Conservation (phyloP, 2,888 invertebrate genomes). For the Mycalesis mineus region DNA sequence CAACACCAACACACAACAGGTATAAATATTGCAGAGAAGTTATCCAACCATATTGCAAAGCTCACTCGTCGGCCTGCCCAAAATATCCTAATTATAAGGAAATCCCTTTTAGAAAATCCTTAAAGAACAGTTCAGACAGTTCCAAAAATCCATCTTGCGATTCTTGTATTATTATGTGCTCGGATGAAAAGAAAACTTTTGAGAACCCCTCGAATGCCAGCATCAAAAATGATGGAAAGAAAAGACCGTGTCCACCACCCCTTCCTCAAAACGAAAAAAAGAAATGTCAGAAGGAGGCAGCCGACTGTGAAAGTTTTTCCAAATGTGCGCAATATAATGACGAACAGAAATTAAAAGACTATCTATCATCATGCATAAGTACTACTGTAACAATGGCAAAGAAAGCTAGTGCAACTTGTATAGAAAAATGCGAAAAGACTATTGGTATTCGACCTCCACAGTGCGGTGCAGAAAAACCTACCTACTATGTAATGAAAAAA, state of each 20-base stretch:
- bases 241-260: neutral
- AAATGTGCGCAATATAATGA: constrained; percentile 14
- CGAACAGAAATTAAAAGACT: constrained; percentile 18
- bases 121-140: neutral
- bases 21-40: constrained; percentile 48
- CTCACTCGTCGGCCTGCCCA: constrained; percentile 33
- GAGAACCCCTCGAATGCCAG: constrained; percentile 10
- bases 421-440: constrained; percentile 24
- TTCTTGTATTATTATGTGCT: neutral
- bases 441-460: constrained; percentile 30
- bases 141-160: neutral
- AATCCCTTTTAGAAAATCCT: constrained; percentile 1
- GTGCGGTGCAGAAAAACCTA: constrained; percentile 29
- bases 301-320: constrained; percentile 11
- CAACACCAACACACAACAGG: constrained; percentile 22
- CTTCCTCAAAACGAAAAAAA: neutral
- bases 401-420: constrained; percentile 20
- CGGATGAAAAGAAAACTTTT: constrained; percentile 13
- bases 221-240: constrained; percentile 6
- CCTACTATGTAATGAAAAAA: constrained; percentile 30
- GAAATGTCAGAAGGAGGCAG: constrained; percentile 7
- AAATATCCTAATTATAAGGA: constrained; percentile 17
- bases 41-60: constrained; percentile 42
- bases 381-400: constrained; percentile 23
- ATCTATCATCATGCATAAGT: constrained; percentile 19